Evolutionary conservation across 2,113 vertebrate species (phyloP).

Genomic region (Bothrops jararaca): DNA sequence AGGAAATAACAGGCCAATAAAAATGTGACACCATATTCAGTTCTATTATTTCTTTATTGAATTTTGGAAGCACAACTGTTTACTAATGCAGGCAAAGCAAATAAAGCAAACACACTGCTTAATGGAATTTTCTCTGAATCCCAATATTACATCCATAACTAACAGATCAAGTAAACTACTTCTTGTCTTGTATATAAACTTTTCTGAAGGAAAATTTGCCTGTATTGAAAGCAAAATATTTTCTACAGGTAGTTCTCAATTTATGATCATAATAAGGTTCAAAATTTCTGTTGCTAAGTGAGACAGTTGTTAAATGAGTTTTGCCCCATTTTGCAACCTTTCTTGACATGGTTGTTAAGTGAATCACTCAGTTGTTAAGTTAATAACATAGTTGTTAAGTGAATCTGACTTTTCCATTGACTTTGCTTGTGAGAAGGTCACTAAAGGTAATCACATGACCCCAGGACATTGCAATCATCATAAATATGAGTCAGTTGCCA

Average conservation of each 20-base stretch:
- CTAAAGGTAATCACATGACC: neutral
- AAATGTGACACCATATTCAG: neutral
- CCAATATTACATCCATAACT: neutral
- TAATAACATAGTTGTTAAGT: neutral
- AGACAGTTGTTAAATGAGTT: neutral
- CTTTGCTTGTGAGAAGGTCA: neutral
- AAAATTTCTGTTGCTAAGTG: neutral
- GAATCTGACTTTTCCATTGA: neutral
- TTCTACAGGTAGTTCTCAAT: neutral
- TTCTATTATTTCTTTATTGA: neutral
- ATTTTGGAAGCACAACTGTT: constrained; percentile 25
- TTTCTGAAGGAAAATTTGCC: neutral
- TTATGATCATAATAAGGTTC: too few species aligned
- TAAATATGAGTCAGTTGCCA: neutral
- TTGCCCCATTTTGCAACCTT: neutral
- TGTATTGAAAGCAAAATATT: constrained; percentile 9
- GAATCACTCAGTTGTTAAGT: neutral
- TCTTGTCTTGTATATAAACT: constrained; percentile 17
- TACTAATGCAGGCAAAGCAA: neutral
- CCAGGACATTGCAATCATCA: neutral
- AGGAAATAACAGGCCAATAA: neutral
- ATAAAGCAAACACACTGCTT: neutral
- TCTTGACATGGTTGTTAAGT: neutral
- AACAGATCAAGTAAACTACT: neutral
- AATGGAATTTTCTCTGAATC: neutral